A percentile compares a stretch with the other conserved stretches of the same genome.
Conservation (phyloP, 2,888 invertebrate genomes). For the Chrysolina americana region DNA sequence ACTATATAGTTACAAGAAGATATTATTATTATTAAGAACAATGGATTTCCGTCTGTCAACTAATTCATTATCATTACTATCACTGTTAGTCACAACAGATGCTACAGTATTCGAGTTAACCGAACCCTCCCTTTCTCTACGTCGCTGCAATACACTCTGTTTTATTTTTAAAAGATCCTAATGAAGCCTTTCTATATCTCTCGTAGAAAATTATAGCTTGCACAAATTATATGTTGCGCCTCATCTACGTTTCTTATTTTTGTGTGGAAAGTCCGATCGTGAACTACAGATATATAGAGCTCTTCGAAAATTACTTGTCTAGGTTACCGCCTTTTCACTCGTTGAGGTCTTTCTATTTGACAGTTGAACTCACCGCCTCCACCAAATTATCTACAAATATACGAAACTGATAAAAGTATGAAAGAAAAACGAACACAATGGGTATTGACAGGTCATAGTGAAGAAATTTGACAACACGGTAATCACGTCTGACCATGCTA, state of each 20-base stretch:
- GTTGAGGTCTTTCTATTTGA: neutral
- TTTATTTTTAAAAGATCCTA: constrained; percentile 23
- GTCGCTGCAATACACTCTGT: constrained; percentile 25
- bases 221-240: constrained; percentile 31
- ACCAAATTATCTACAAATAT: neutral
- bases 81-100: no score
- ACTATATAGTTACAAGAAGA: no score
- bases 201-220: constrained; percentile 27
- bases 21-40: no score
- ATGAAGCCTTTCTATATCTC: constrained; percentile 36
- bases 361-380: neutral
- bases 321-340: neutral
- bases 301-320: neutral
- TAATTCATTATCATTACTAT: no score
- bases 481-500: no score
- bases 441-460: no score
- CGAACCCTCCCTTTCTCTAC: neutral
- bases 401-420: neutral
- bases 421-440: neutral
- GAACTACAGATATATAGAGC: constrained; percentile 14
- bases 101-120: no score
- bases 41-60: no score
- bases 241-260: constrained; percentile 35
- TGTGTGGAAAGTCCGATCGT: constrained; percentile 30
- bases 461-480: no score